These are phyloP conservation scores for Latrodectus geometricus DNA, from an alignment of 1,140 invertebrate species.

Conservation along the genomic window DNA sequence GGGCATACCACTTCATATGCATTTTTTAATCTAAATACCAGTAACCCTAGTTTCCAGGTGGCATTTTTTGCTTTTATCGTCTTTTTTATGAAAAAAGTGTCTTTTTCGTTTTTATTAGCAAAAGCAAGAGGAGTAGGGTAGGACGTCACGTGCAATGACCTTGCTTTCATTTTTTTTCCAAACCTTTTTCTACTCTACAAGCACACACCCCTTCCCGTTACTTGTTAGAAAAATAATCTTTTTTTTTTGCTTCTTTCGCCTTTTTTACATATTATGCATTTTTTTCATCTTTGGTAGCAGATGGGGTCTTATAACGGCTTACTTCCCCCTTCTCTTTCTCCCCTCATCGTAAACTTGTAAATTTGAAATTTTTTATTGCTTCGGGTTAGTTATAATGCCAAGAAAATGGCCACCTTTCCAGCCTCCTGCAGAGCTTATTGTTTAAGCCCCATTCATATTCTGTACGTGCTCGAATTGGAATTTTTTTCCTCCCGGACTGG, in stretches of 20 bases:
- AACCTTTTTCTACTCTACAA: constrained; percentile 42
- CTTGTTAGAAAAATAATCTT: constrained; percentile 56
- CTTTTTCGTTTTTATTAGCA: constrained; percentile 48
- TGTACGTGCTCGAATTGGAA: constrained; percentile 56
- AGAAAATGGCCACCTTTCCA: constrained; percentile 58
- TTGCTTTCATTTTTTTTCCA: constrained; percentile 44
- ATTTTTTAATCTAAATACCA: neutral
- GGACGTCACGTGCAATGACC: constrained; percentile 45
- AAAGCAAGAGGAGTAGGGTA: neutral
- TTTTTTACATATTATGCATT: constrained; percentile 48
- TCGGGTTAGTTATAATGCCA: constrained; percentile 60
- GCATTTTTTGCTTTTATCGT: constrained; percentile 59
- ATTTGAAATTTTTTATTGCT: constrained; percentile 62
- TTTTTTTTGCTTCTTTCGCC: constrained; percentile 23
- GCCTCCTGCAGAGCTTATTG: constrained; percentile 57
- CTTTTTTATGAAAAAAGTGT: constrained; percentile 48
- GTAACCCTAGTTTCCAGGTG: constrained; percentile 61
- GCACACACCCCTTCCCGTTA: constrained; percentile 59
- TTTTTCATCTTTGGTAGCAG: constrained; percentile 57
- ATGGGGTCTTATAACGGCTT: constrained; percentile 61
- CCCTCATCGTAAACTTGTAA: constrained; percentile 56
- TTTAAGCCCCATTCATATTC: constrained; percentile 60
- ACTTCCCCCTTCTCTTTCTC: constrained; percentile 1
- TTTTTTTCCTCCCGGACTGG: constrained; percentile 7
- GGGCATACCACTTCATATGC: constrained; percentile 24